Evolutionary conservation across 2,888 invertebrate genomes (phyloP), one percentile per base, ranked within the genome.

Genomic region (Drosophila robusta): DNA sequence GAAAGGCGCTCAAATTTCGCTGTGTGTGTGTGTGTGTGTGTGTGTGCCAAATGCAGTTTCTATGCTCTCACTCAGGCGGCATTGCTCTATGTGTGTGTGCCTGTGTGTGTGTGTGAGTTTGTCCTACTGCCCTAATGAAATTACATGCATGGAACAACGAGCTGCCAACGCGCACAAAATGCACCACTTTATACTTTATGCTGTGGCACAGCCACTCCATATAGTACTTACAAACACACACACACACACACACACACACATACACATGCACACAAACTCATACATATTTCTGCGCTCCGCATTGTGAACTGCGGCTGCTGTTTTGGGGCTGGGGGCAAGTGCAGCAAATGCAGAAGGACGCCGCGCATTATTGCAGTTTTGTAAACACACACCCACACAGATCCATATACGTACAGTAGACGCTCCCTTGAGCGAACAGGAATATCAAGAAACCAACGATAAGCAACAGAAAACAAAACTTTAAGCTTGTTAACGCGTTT

Each of bases 91-190:
- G 50, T 45, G 26, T 56, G 29, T 58, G 56, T 69, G 49, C 11
- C 38, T 65, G 56, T 69, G 75, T 56, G 42, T 45, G 45, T 66
- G 63, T 73, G 63, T 72, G 61, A 42, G 77, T 67, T 77, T 81
- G 85, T 71, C 78, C 87, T 87, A 89, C 87, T 85, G 85, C 87
- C 87, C 89, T 89, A 87, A 85, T 89, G 85, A 85, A 89, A 85
- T 85, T 83, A 85, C 81, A 72, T 65, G 68, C 69, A 62, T 60
- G 62, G 46, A 55, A 46, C 61, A 55, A 62, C 69, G 67, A 77
- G 70, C 70, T 86, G 76, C 70, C 68, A 76, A 70, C 67, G 69
- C 69, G 71, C 54, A 64, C 65, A 81, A 66, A 72, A 75, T 68
- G 66, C 58, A 64, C 47, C 63, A 52, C 67, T 62, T 38, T 54